phyloP scores from a whole-genome alignment of 2,888 invertebrate species.

The Lochmaea capreae region DNA sequence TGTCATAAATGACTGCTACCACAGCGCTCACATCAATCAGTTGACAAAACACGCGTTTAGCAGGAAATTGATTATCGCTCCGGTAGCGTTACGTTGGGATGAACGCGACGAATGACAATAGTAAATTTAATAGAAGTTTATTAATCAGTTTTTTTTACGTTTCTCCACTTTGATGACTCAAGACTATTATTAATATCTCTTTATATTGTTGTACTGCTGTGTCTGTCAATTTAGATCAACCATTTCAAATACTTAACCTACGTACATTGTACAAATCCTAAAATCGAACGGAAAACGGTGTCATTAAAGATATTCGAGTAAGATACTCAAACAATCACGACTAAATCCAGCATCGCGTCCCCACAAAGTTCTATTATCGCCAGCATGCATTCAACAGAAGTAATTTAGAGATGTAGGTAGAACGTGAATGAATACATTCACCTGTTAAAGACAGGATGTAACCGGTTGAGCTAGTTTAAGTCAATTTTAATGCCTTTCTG shows the following conservation, averaged over 20 bases:
- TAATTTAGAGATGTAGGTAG: conserved; percentile 44
- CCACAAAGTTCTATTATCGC: conserved; percentile 28
- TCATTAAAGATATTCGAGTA: background rate
- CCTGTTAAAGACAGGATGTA: conserved; percentile 46
- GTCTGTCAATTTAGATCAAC: no score
- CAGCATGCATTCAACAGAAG: conserved; percentile 18
- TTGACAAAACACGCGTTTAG: no score
- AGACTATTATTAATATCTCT: no score
- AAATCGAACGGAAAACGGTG: conserved; percentile 12
- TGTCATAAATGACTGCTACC: no score
- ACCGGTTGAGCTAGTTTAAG: conserved; percentile 45
- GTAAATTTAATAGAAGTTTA: no score
- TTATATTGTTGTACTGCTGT: no score
- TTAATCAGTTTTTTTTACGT: no score
- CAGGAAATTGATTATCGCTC: no score
- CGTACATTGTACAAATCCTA: background rate
- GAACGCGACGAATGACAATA: no score
- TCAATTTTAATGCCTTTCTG: conserved; percentile 44
- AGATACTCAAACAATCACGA: conserved; percentile 26
- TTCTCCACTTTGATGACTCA: no score
- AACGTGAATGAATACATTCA: conserved; percentile 43
- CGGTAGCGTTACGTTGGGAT: no score
- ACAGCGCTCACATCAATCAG: no score
- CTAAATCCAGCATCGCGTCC: conserved; percentile 14
- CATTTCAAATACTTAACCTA: background rate